Evolutionary conservation across 1,140 invertebrate species (phyloP).

Genomic region (Muscidifurax raptorellus): DNA sequence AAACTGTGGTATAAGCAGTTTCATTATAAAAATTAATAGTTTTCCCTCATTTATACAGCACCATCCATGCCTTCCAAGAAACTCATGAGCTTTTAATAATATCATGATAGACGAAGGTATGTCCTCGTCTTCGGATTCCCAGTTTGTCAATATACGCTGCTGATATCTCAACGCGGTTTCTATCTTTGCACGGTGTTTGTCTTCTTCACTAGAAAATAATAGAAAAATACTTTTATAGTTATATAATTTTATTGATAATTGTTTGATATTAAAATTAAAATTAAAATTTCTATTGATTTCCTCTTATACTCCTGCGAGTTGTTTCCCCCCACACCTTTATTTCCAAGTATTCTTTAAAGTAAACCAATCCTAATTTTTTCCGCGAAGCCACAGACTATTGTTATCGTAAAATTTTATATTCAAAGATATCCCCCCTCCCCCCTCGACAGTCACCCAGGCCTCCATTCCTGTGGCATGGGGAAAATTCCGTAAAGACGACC

Average conservation of each 20-base stretch:
- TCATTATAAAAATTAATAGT: constrained; percentile 86
- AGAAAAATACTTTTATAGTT: constrained; percentile 33
- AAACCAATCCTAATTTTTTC: no score
- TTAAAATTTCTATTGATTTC: no score
- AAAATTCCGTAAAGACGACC: no score
- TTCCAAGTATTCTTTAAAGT: no score
- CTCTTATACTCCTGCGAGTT: no score
- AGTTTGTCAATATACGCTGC: constrained; percentile 42
- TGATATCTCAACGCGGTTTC: constrained; percentile 41
- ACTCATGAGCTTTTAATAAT: constrained; percentile 90
- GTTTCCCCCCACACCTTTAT: no score
- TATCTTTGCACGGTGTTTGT: constrained; percentile 74
- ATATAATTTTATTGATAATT: background rate
- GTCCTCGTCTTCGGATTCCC: constrained; percentile 76
- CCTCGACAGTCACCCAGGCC: no score
- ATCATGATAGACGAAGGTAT: constrained; percentile 86
- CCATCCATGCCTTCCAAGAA: constrained; percentile 85
- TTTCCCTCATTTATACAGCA: constrained; percentile 86
- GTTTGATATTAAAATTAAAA: no score
- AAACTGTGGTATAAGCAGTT: constrained; percentile 82
- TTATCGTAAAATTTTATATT: no score
- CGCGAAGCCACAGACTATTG: no score
- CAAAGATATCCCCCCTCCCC: no score
- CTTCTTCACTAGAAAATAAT: constrained; percentile 70
- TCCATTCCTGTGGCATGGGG: no score